Conservation (phyloP, 2,797 vertebrate species). For the Dendrocincla fuliginosa region DNA sequence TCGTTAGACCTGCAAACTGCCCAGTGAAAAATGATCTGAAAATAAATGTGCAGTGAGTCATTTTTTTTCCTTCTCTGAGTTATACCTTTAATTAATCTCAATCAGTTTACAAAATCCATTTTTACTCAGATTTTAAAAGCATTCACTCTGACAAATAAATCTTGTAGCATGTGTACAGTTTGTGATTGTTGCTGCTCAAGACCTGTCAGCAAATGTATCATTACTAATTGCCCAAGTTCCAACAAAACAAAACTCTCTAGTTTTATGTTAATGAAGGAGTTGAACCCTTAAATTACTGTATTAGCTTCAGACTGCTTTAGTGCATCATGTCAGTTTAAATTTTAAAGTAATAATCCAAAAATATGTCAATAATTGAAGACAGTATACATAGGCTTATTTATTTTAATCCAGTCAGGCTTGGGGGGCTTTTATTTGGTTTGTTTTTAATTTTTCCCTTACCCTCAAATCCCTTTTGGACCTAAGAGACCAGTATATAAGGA, state of each 20-base stretch:
- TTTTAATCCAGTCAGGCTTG: neutral
- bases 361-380: neutral
- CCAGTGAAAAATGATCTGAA: slow-evolving; percentile 59
- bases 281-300: neutral
- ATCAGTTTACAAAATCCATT: slow-evolving; percentile 58
- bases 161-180: neutral
- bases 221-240: slow-evolving; percentile 19
- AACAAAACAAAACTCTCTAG: neutral
- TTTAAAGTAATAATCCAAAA: neutral
- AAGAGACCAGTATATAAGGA: neutral
- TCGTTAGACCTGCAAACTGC: slow-evolving; percentile 35
- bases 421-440: neutral
- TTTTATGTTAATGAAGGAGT: neutral
- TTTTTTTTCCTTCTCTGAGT: slow-evolving; percentile 20
- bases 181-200: slow-evolving; percentile 24
- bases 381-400: neutral
- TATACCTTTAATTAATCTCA: slow-evolving; percentile 68
- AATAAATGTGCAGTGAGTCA: slow-evolving; percentile 38
- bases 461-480: neutral
- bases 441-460: neutral
- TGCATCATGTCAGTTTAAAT: neutral
- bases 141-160: slow-evolving; percentile 49
- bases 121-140: slow-evolving; percentile 42
- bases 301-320: slow-evolving; percentile 14
- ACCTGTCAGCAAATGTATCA: slow-evolving; percentile 23